Conservation (phyloP, 2,113 vertebrate species). For the Gallinago undulata region DNA sequence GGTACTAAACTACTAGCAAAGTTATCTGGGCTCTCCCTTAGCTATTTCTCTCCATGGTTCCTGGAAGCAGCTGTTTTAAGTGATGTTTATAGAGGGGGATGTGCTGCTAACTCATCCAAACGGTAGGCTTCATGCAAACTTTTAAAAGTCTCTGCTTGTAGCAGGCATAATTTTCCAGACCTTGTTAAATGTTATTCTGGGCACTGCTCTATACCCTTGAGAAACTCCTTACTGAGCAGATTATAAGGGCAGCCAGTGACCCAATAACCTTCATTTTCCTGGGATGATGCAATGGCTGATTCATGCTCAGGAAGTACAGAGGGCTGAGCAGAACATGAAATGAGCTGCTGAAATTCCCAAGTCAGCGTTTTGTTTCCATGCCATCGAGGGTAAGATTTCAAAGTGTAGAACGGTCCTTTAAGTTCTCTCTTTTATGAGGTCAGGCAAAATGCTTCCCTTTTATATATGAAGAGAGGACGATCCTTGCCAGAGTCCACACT, state of each 20-base stretch:
- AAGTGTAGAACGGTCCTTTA: neutral
- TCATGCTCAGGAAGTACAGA: neutral
- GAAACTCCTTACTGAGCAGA: conserved; percentile 20
- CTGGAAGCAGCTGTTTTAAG: neutral
- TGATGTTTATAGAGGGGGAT: neutral
- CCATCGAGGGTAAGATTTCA: conserved; percentile 36
- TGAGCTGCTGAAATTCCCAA: conserved; percentile 44
- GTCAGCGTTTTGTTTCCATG: conserved; percentile 24
- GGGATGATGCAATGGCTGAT: conserved; percentile 26
- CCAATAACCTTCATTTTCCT: conserved; percentile 41
- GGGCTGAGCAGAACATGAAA: neutral
- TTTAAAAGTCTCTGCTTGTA: neutral
- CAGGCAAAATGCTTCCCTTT: conserved; percentile 48
- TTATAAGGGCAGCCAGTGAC: conserved; percentile 24
- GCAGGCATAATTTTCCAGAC: conserved; percentile 6
- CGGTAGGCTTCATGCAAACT: neutral
- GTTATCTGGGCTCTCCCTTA: neutral
- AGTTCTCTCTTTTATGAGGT: conserved; percentile 59
- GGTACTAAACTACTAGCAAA: neutral
- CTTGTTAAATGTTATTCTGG: conserved; percentile 29
- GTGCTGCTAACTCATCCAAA: conserved; percentile 27
- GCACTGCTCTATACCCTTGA: neutral
- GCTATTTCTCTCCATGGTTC: neutral
- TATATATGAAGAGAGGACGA: conserved; percentile 26
- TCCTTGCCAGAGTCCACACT: conserved; percentile 33